These are phyloP conservation scores for Edolisoma coerulescens DNA, from an alignment of 2,113 vertebrate species.

Conservation along the genomic window DNA sequence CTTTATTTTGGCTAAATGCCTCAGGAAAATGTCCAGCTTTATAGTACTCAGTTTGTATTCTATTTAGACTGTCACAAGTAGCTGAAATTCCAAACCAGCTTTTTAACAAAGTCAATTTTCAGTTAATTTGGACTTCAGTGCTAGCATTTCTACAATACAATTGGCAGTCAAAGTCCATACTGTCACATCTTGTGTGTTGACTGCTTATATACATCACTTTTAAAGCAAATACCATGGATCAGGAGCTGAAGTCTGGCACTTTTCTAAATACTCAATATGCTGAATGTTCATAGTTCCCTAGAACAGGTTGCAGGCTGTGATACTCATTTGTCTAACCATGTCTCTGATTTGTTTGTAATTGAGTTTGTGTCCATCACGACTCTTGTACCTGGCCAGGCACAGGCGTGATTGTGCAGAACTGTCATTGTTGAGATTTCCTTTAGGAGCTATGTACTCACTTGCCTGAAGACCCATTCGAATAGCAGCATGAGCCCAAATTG, in stretches of 20 bases:
- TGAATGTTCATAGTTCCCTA: neutral
- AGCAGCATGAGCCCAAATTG: neutral
- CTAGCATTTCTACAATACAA: neutral
- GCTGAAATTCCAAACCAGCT: neutral
- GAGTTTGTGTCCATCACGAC: neutral
- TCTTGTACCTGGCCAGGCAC: neutral
- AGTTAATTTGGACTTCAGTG: neutral
- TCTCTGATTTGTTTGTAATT: neutral
- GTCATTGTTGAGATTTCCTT: neutral
- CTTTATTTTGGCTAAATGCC: neutral
- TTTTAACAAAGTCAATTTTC: neutral
- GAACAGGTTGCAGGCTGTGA: neutral
- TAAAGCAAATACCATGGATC: conserved; percentile 47
- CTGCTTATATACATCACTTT: neutral
- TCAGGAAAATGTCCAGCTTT: neutral
- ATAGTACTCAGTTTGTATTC: neutral
- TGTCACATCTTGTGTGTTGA: neutral
- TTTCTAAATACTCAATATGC: neutral
- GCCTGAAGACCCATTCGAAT: neutral
- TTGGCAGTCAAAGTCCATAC: neutral
- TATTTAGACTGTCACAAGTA: neutral
- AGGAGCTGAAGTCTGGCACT: conserved; percentile 1
- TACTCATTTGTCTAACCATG: neutral
- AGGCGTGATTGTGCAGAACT: neutral
- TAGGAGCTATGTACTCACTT: neutral